Evolutionary conservation across 2,113 vertebrate species (phyloP).

Genomic region (Chaetodon trifascialis): DNA sequence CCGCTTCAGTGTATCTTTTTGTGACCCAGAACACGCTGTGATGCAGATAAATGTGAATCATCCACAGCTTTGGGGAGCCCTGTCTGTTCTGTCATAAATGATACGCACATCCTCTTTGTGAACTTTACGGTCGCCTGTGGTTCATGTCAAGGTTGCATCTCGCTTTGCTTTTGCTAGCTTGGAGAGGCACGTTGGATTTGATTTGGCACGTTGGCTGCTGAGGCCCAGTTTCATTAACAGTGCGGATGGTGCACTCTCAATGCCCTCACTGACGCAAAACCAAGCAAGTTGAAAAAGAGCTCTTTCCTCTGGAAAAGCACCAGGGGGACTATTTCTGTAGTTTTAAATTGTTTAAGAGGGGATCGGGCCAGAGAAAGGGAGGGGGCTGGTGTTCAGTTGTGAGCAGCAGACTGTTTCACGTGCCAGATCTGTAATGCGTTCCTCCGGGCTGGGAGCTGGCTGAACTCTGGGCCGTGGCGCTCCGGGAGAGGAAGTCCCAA

Average conservation of each 20-base stretch:
- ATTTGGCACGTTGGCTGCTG: conserved; percentile 49
- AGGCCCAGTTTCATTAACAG: conserved; percentile 67
- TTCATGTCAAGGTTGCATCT: conserved; percentile 68
- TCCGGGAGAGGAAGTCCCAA: conserved; percentile 80
- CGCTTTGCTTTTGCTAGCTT: conserved; percentile 20
- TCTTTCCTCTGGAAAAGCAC: conserved; percentile 78
- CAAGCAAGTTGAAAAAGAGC: conserved; percentile 56
- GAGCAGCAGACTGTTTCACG: conserved; percentile 75
- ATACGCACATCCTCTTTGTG: conserved; percentile 53
- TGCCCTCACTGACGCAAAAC: conserved; percentile 80
- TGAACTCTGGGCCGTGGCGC: conserved; percentile 73
- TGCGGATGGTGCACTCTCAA: conserved; percentile 71
- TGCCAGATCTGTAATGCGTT: conserved; percentile 82
- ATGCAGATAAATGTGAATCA: conserved; percentile 49
- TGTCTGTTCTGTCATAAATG: conserved; percentile 32
- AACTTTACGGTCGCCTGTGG: conserved; percentile 44
- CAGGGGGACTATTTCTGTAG: conserved; percentile 79
- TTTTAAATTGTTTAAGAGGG: conserved; percentile 77
- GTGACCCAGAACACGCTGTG: conserved; percentile 48
- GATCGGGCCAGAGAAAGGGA: conserved; percentile 52
- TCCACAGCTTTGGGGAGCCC: conserved; percentile 7
- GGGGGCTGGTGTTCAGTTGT: conserved; percentile 44
- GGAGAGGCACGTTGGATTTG: conserved; percentile 51
- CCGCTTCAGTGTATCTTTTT: conserved; percentile 8
- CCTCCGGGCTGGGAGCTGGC: conserved; percentile 75